Conservation (phyloP, 2,888 invertebrate species). For the Octodonta nipae region DNA sequence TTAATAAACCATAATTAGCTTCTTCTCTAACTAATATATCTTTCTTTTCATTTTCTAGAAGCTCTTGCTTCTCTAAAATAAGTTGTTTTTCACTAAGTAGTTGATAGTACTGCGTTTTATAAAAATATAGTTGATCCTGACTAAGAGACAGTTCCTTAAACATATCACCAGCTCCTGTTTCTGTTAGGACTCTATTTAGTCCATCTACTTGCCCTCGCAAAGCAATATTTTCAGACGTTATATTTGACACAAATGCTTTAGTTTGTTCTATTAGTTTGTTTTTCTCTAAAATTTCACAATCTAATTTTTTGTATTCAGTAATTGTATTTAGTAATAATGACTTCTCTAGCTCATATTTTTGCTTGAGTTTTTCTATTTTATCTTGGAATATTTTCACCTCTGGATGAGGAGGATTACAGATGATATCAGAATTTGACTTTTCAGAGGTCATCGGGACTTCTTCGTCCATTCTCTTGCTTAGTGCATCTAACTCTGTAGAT, state of each 20-base stretch:
- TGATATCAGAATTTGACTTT: too few species aligned
- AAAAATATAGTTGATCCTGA: constrained; percentile 23
- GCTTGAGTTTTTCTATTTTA: constrained; percentile 7
- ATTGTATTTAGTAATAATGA: constrained; percentile 7
- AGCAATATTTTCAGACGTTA: constrained; percentile 21
- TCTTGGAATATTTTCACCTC: constrained; percentile 12
- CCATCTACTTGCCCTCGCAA: constrained; percentile 24
- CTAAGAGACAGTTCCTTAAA: constrained; percentile 23
- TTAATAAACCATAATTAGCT: constrained; percentile 20
- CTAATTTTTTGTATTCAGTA: constrained; percentile 9
- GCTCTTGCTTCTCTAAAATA: constrained; percentile 11
- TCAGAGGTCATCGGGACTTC: neutral
- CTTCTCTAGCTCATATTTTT: constrained; percentile 10
- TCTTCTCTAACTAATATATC: constrained; percentile 12
- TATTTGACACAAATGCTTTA: constrained; percentile 17
- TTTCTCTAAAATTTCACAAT: constrained; percentile 17
- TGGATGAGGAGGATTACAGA: too few species aligned
- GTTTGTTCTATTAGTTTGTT: constrained; percentile 19
- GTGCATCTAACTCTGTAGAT: constrained; percentile 14
- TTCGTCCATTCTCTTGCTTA: constrained; percentile 16
- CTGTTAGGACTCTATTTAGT: constrained; percentile 22
- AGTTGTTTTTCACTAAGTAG: constrained; percentile 15
- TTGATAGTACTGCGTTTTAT: constrained; percentile 23
- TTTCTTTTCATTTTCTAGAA: constrained; percentile 12
- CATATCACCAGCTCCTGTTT: constrained; percentile 27